These are phyloP conservation scores for Alosa sapidissima DNA, from an alignment of 2,797 vertebrate species.

Conservation along the genomic window DNA sequence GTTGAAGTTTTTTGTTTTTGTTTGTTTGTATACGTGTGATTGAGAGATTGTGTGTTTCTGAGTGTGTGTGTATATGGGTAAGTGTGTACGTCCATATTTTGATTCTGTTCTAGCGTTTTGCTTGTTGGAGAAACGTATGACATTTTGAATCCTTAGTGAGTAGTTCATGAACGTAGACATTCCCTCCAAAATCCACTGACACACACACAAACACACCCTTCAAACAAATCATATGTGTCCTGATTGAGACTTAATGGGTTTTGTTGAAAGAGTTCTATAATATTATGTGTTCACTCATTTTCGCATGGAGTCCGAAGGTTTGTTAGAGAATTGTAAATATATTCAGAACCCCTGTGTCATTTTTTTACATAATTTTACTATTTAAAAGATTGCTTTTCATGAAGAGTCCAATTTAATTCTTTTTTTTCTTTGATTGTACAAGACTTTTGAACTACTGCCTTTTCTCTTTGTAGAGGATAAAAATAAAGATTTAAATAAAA, in stretches of 20 bases:
- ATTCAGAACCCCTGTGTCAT: conserved; percentile 7
- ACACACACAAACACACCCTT: neutral
- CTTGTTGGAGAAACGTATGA: neutral
- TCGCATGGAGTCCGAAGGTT: neutral
- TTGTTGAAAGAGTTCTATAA: neutral
- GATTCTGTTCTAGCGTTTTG: neutral
- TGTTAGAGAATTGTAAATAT: conserved; percentile 50
- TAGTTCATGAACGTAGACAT: neutral
- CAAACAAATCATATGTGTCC: neutral
- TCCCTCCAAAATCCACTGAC: neutral
- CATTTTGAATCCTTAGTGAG: neutral
- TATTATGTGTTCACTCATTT: neutral
- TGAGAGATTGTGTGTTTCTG: neutral
- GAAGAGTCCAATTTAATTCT: conserved; percentile 33
- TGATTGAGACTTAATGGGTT: neutral
- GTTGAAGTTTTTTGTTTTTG: neutral
- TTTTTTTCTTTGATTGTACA: conserved; percentile 34
- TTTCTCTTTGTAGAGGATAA: conserved; percentile 47
- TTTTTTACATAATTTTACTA: conserved; percentile 46
- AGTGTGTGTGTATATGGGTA: neutral
- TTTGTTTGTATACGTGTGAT: neutral
- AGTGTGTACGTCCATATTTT: neutral
- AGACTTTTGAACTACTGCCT: conserved; percentile 49
- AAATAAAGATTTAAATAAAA: conserved; percentile 39
- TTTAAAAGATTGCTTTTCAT: conserved; percentile 48